These are phyloP conservation scores for Theristicus caerulescens DNA, from an alignment of 2,113 vertebrate species.

Conservation along the genomic window DNA sequence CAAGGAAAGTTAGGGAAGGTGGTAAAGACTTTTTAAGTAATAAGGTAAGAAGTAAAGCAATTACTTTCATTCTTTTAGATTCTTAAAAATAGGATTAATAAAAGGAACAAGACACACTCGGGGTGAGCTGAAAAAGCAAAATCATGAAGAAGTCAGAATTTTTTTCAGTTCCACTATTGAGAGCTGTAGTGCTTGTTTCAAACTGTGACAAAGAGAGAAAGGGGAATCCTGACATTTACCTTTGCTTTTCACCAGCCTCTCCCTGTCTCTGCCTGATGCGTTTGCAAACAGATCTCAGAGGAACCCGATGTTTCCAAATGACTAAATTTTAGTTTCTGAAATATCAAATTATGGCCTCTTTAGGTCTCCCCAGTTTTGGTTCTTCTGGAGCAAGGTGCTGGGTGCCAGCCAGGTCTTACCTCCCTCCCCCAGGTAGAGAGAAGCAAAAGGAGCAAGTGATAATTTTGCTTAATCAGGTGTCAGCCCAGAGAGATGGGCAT, in stretches of 20 bases:
- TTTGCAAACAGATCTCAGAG: neutral
- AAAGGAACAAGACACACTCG: neutral
- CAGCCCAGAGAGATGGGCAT: neutral
- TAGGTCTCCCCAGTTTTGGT: neutral
- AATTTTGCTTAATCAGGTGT: neutral
- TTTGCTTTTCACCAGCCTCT: too few species aligned
- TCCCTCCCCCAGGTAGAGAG: neutral
- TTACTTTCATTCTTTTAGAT: neutral
- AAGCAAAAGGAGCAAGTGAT: neutral
- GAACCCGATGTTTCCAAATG: neutral
- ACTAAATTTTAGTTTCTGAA: neutral
- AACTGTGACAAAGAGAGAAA: neutral
- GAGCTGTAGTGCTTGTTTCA: neutral
- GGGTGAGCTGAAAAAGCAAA: neutral
- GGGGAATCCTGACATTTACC: neutral
- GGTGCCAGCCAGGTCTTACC: neutral
- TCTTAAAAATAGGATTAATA: neutral
- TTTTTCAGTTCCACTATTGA: neutral
- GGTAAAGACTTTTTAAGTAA: neutral
- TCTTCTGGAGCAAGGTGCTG: neutral
- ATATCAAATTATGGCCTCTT: fast-evolving
- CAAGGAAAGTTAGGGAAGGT: too few species aligned
- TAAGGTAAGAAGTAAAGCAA: neutral
- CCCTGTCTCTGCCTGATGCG: fast-evolving
- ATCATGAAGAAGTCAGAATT: neutral